These are phyloP conservation scores for Takifugu flavidus DNA, from an alignment of 2,113 vertebrate species.

Conservation along the genomic window DNA sequence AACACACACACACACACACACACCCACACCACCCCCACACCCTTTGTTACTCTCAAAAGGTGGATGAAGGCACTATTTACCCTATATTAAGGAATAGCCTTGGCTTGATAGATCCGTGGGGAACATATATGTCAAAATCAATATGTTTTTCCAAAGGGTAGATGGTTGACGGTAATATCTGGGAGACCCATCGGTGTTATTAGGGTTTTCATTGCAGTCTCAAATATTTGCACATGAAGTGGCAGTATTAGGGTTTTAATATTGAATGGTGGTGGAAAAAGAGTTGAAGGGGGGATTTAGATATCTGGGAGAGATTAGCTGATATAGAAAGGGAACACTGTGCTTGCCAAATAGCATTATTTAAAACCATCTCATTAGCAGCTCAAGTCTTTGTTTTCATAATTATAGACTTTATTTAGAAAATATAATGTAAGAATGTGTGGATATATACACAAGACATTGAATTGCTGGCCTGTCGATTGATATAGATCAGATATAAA, in stretches of 20 bases:
- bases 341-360: not conserved
- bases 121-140: slow-evolving; percentile 41
- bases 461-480: too few species aligned
- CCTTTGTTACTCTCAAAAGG: too few species aligned
- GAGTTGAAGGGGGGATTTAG: slow-evolving; percentile 19
- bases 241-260: slow-evolving; percentile 54
- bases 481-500: too few species aligned
- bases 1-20: too few species aligned
- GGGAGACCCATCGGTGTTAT: slow-evolving; percentile 60
- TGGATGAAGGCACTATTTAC: slow-evolving; percentile 21
- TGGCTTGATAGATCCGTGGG: slow-evolving; percentile 35
- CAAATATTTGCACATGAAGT: slow-evolving; percentile 72
- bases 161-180: slow-evolving; percentile 56
- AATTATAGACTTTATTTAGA: too few species aligned
- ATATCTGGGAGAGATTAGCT: not conserved
- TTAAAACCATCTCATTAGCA: not conserved
- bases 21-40: too few species aligned
- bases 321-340: slow-evolving; percentile 16
- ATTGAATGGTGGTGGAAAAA: slow-evolving; percentile 40
- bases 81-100: slow-evolving; percentile 42
- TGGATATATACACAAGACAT: too few species aligned
- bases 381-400: too few species aligned
- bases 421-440: too few species aligned
- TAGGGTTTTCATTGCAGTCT: slow-evolving; percentile 60
- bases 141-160: slow-evolving; percentile 32